Conservation (phyloP, 2,888 invertebrate genomes). For the Oscheius sp. region DNA sequence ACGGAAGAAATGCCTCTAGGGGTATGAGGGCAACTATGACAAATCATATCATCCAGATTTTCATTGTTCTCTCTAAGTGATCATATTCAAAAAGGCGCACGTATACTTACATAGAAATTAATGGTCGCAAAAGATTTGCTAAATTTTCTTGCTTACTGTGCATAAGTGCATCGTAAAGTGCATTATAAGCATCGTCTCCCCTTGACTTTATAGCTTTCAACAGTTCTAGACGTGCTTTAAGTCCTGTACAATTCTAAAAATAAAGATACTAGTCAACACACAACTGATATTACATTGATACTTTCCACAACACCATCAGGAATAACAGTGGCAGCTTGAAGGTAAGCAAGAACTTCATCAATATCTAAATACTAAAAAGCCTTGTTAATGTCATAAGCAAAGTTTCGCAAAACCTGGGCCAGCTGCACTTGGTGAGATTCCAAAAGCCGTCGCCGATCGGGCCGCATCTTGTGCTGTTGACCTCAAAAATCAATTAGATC, state of each 20-base stretch:
- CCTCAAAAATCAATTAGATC: neutral
- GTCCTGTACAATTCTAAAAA: constrained; percentile 35
- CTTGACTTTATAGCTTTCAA: constrained; percentile 45
- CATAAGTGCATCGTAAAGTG: constrained; percentile 48
- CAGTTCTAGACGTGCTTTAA: constrained; percentile 26
- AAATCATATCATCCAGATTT: constrained; percentile 9
- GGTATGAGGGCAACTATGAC: neutral
- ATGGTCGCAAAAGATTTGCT: constrained; percentile 44
- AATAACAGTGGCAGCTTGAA: constrained; percentile 25
- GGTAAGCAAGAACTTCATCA: constrained; percentile 13
- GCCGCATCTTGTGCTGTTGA: constrained; percentile 40
- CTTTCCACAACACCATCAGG: constrained; percentile 41
- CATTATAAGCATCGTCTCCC: constrained; percentile 53
- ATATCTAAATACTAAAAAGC: constrained; percentile 32
- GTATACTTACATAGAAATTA: constrained; percentile 1
- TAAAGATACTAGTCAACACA: neutral
- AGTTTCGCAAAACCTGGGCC: constrained; percentile 7
- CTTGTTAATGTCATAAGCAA: neutral
- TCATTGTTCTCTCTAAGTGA: constrained; percentile 17
- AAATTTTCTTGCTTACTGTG: constrained; percentile 48
- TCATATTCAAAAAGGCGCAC: neutral
- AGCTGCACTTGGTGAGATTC: constrained; percentile 39
- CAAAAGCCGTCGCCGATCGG: constrained; percentile 41
- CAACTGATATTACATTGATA: constrained; percentile 34
- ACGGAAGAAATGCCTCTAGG: neutral